Conservation (phyloP, 2,113 vertebrate genomes). For the Opisthocomus hoazin region DNA sequence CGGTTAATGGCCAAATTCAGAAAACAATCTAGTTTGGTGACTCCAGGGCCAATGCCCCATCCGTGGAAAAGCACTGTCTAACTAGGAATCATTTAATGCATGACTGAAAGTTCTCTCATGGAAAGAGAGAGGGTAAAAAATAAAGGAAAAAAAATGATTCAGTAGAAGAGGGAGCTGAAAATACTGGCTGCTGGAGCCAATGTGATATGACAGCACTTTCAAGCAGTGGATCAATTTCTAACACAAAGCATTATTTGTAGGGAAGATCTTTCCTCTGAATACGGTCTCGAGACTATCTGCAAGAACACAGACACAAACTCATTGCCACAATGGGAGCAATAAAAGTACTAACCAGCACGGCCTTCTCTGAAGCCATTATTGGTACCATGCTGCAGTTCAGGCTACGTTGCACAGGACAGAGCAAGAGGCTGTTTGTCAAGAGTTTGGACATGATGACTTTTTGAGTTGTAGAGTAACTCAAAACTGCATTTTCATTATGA, state of each 20-base stretch:
- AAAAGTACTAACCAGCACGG: background rate
- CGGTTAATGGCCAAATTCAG: background rate
- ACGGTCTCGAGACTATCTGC: background rate
- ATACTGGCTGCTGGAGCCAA: background rate
- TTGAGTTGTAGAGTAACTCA: background rate
- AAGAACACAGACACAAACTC: background rate
- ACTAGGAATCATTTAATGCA: background rate
- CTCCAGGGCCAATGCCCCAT: background rate
- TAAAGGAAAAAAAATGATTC: fast-evolving
- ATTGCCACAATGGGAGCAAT: background rate
- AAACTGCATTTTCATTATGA: background rate
- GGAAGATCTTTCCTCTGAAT: background rate
- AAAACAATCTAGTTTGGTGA: background rate
- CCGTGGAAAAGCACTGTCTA: background rate
- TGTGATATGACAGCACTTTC: background rate
- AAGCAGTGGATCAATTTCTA: background rate
- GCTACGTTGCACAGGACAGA: background rate
- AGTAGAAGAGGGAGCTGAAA: background rate
- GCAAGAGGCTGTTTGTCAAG: background rate
- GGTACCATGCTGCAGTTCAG: background rate
- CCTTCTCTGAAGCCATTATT: background rate
- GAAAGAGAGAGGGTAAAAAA: background rate
- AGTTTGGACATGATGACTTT: background rate
- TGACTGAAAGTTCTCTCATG: background rate
- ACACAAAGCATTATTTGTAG: background rate